Conservation (phyloP, 2,888 invertebrate species). For the Synergus japonicus region DNA sequence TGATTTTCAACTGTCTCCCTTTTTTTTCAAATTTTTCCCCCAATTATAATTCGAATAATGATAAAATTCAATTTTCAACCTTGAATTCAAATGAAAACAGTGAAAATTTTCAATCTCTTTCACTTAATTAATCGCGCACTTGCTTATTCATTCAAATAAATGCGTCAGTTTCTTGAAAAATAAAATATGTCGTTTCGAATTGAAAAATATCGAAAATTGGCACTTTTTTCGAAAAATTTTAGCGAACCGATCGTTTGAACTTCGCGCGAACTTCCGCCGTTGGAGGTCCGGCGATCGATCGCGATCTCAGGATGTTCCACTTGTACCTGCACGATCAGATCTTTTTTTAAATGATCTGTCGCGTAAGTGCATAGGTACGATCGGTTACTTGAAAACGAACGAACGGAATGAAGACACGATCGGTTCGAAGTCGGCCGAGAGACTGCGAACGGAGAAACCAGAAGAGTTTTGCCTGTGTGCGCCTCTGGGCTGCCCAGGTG, state of each 20-base stretch:
- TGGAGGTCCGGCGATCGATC: slow-evolving; percentile 21
- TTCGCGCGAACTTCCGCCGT: slow-evolving; percentile 23
- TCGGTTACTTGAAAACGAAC: slow-evolving; percentile 36
- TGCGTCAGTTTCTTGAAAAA: not conserved
- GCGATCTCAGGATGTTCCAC: slow-evolving; percentile 32
- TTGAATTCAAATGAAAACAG: not conserved
- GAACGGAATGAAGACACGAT: slow-evolving; percentile 57
- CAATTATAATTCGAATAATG: not conserved
- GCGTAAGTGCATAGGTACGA: slow-evolving; percentile 49
- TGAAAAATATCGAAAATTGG: not conserved
- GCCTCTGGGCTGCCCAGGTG: slow-evolving; percentile 67
- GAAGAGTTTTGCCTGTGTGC: slow-evolving; percentile 52
- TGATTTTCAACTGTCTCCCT: slow-evolving; percentile 11
- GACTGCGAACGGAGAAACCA: slow-evolving; percentile 60
- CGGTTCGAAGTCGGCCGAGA: slow-evolving; percentile 69
- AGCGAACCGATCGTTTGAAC: not conserved
- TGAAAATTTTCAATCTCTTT: slow-evolving; percentile 4
- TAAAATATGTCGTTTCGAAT: not conserved
- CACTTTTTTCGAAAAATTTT: not conserved
- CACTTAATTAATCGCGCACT: not conserved
- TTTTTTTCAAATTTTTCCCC: not conserved
- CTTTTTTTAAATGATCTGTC: slow-evolving; percentile 6
- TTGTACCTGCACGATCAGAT: not conserved
- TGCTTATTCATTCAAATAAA: not conserved
- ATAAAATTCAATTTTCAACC: not conserved